A percentile compares a stretch with the other conserved stretches of the same genome.
These are phyloP conservation scores for Cygnus atratus DNA, from an alignment of 2,113 vertebrate species.

Conservation along the genomic window DNA sequence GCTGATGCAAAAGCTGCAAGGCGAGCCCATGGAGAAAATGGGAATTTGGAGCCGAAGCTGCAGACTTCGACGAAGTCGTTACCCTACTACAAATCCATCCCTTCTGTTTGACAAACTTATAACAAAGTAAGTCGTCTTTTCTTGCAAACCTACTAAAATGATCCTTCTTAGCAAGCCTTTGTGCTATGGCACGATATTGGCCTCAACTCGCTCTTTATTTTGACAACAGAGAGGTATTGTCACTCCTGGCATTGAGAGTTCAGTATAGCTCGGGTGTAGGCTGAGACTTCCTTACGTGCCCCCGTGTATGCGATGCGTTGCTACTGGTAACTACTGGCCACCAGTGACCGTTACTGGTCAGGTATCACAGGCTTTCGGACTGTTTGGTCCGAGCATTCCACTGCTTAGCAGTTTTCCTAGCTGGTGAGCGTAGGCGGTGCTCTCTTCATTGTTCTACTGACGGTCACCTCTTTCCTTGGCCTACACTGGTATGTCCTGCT, in stretches of 20 bases:
- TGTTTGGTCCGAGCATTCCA: too few species aligned
- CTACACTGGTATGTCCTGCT: too few species aligned
- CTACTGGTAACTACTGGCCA: too few species aligned
- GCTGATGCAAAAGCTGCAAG: slow-evolving; percentile 41
- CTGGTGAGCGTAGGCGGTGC: too few species aligned
- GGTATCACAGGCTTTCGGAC: too few species aligned
- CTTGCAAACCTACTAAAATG: too few species aligned
- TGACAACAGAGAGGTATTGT: not conserved
- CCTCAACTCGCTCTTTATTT: not conserved
- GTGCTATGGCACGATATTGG: not conserved
- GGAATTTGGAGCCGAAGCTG: slow-evolving; percentile 86
- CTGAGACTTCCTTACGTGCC: not conserved
- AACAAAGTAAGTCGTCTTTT: too few species aligned
- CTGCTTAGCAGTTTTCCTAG: too few species aligned
- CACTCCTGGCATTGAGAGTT: not conserved
- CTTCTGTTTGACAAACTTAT: slow-evolving; percentile 19
- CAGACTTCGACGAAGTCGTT: slow-evolving; percentile 82
- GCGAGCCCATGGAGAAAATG: slow-evolving; percentile 72
- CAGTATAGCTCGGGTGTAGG: not conserved
- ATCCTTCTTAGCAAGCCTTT: not conserved
- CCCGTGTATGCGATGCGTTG: fast-evolving
- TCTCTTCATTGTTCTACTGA: too few species aligned
- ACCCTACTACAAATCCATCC: slow-evolving; percentile 84
- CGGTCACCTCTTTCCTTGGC: too few species aligned
- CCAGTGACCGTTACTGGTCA: too few species aligned